phyloP scores from a whole-genome alignment of 2,797 vertebrate species.

The Linurgus olivaceus region DNA sequence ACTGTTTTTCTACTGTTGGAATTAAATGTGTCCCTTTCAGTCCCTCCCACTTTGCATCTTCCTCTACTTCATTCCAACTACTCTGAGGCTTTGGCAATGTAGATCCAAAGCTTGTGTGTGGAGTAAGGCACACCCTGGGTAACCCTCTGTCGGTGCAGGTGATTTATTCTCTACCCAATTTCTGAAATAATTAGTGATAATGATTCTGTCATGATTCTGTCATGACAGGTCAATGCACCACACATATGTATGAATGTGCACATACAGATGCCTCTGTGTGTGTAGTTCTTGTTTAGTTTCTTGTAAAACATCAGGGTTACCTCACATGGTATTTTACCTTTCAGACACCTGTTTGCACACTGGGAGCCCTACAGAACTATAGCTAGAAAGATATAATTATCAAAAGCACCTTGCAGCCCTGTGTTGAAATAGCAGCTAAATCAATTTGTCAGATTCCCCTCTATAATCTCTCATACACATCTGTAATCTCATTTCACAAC shows the following conservation, averaged over 20 bases:
- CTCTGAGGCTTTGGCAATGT: background rate
- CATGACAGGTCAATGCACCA: background rate
- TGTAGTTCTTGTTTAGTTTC: background rate
- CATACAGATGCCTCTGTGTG: background rate
- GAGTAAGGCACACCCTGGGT: background rate
- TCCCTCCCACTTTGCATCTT: background rate
- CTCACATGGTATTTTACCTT: background rate
- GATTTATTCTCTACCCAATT: background rate
- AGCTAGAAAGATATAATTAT: background rate
- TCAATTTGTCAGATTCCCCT: background rate
- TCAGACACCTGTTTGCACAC: background rate
- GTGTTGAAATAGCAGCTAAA: background rate
- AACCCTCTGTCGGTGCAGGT: background rate
- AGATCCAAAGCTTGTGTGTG: background rate
- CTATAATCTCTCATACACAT: background rate
- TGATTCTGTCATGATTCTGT: background rate
- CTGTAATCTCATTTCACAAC: conserved; percentile 7
- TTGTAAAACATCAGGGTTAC: background rate
- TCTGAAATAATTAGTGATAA: background rate
- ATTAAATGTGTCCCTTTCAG: background rate
- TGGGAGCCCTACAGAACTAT: background rate
- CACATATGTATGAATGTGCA: fast-evolving
- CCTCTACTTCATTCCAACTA: background rate
- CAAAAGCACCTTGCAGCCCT: background rate
- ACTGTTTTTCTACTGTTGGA: background rate